These are phyloP conservation scores for Coptodon rendalli DNA, from an alignment of 2,113 vertebrate species.

Conservation along the genomic window DNA sequence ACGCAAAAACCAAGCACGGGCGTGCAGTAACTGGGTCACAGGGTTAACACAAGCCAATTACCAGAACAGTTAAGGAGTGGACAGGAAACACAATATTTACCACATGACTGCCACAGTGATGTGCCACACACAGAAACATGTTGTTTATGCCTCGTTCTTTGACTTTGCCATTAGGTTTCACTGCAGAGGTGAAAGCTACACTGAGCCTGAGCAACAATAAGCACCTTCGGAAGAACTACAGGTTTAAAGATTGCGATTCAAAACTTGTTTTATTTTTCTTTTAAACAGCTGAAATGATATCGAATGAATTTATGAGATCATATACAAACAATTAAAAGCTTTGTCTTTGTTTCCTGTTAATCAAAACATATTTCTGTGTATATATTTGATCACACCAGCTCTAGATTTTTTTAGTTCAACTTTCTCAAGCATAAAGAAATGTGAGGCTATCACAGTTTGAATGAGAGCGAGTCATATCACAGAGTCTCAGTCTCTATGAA, in stretches of 20 bases:
- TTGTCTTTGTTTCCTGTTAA: background rate
- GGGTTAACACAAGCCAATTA: conserved; percentile 80
- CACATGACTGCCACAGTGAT: conserved; percentile 71
- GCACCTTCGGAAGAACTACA: background rate
- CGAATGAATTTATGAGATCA: background rate
- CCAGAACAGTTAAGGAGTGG: conserved; percentile 76
- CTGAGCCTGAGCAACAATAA: background rate
- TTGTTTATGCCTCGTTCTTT: conserved; percentile 23
- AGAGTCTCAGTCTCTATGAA: conserved; percentile 7
- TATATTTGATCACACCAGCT: background rate
- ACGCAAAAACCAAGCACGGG: background rate
- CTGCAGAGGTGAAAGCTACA: background rate
- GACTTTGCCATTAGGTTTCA: background rate
- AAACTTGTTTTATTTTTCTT: background rate
- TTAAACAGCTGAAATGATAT: background rate
- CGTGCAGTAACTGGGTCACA: conserved; percentile 67
- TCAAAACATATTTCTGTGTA: background rate
- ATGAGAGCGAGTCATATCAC: background rate
- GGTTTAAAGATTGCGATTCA: background rate
- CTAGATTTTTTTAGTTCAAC: background rate
- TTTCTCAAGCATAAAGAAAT: background rate
- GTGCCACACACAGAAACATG: conserved; percentile 55
- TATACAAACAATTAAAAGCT: background rate
- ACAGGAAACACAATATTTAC: conserved; percentile 78
- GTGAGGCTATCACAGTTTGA: background rate